A percentile compares a stretch with the other conserved stretches of the same genome.
Conservation (phyloP, 64 coral and sea anemone genomes). For the Montipora capricornis region DNA sequence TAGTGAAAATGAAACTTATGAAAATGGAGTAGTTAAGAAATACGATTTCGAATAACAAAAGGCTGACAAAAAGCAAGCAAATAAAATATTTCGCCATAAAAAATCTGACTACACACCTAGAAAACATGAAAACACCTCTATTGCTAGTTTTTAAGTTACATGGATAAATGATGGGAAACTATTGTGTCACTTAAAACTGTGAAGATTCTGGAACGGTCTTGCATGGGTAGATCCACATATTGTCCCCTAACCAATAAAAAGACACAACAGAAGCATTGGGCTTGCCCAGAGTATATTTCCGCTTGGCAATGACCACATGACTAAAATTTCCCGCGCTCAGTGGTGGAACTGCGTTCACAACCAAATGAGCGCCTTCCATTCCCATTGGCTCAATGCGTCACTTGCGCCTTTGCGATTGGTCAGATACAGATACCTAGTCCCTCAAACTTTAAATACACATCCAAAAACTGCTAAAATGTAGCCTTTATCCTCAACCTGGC, state of each 20-base stretch:
- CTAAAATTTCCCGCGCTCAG: too few species aligned
- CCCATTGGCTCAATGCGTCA: too few species aligned
- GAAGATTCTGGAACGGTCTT: neutral
- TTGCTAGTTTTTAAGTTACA: neutral
- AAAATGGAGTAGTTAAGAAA: constrained; percentile 23
- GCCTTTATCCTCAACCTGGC: neutral
- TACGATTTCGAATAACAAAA: neutral
- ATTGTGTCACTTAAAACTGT: constrained; percentile 37
- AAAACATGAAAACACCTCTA: neutral
- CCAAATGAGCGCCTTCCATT: too few species aligned
- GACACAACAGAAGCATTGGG: too few species aligned
- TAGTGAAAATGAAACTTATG: neutral
- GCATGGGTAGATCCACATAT: too few species aligned
- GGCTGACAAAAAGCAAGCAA: neutral
- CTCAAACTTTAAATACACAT: too few species aligned
- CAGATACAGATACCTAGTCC: too few species aligned
- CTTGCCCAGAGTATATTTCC: too few species aligned
- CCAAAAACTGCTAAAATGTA: neutral
- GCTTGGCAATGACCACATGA: too few species aligned
- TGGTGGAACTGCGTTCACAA: too few species aligned
- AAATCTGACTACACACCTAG: neutral
- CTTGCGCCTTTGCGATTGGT: neutral
- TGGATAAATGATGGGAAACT: neutral
- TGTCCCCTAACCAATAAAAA: too few species aligned
- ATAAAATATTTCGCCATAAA: constrained; percentile 20